Conservation (phyloP, 2,113 vertebrate genomes). For the Brachypodius melanocephalos region DNA sequence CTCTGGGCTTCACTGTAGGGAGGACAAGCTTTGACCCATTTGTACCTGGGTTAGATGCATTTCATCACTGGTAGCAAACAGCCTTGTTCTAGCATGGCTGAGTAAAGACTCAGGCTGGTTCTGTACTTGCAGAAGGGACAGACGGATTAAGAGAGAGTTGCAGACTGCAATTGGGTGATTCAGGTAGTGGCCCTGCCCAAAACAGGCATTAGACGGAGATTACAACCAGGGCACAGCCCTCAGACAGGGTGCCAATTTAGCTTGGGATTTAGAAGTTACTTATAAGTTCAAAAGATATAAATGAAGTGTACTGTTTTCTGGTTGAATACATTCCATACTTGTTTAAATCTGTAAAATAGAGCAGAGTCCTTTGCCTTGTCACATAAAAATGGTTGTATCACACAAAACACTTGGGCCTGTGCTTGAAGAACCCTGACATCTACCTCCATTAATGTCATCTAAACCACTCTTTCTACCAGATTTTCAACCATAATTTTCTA, state of each 20-base stretch:
- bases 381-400: background rate
- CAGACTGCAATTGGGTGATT: background rate
- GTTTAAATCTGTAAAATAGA: background rate
- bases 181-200: no score
- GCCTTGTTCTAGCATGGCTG: background rate
- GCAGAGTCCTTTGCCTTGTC: background rate
- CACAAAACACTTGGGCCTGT: background rate
- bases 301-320: background rate
- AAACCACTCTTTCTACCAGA: background rate
- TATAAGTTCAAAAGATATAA: background rate
- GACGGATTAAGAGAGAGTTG: background rate
- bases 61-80: background rate
- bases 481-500: background rate
- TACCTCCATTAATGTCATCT: background rate
- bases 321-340: background rate
- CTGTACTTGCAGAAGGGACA: background rate
- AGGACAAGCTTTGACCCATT: background rate
- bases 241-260: no score
- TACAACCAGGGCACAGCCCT: no score
- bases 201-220: background rate
- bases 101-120: background rate
- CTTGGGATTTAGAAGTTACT: background rate
- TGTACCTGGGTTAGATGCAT: background rate
- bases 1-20: background rate
- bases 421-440: background rate